These are phyloP conservation scores for Phalacrocorax brasilianus DNA, from an alignment of 2,113 vertebrate genomes.

Conservation along the genomic window DNA sequence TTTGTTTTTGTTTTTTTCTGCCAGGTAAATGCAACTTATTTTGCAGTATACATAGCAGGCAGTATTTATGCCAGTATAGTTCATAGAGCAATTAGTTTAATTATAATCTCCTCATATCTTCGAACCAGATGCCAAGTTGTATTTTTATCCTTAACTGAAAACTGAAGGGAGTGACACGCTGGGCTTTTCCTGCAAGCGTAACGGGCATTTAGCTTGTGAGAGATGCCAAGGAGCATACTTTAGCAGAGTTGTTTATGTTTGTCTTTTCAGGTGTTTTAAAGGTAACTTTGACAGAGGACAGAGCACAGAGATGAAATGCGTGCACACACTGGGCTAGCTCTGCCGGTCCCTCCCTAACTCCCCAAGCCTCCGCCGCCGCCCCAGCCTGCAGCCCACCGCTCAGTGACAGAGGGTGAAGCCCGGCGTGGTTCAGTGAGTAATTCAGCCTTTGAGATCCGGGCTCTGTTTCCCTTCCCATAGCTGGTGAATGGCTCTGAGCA, in stretches of 20 bases:
- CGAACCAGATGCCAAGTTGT: not conserved
- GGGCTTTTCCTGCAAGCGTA: not conserved
- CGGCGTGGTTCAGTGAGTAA: not conserved
- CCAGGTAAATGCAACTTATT: not conserved
- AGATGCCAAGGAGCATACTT: not conserved
- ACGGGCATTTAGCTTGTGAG: not conserved
- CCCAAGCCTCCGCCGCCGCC: not conserved
- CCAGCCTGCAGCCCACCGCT: not conserved
- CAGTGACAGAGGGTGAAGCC: not conserved
- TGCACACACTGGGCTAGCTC: not conserved
- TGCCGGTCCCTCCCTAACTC: not conserved
- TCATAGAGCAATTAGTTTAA: not conserved
- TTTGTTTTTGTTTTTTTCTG: not conserved
- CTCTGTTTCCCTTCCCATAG: not conserved
- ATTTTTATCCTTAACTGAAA: constrained; percentile 1
- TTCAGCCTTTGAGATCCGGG: not conserved
- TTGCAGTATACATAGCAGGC: not conserved
- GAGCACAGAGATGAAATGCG: not conserved
- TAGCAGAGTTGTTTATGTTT: not conserved
- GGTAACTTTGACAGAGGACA: not conserved
- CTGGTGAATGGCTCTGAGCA: not conserved
- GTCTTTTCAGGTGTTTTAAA: not conserved
- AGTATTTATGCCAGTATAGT: not conserved
- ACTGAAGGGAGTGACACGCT: not conserved
- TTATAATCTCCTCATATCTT: not conserved